Conservation (phyloP, 2,113 vertebrate species). For the Sphyrna mokarran region DNA sequence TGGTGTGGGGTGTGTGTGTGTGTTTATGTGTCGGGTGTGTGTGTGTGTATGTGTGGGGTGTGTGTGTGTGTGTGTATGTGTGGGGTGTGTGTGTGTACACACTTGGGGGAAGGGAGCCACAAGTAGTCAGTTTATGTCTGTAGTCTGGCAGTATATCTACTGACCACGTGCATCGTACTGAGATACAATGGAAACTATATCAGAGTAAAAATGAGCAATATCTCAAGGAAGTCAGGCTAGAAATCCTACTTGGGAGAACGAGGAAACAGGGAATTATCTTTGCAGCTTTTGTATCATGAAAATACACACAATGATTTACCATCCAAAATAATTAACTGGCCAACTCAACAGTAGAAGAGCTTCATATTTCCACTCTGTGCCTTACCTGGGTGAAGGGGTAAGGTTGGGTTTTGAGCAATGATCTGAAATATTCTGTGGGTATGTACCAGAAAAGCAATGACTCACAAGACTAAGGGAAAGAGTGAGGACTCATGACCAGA, state of each 20-base stretch:
- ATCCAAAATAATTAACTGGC: neutral
- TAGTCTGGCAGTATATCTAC: too few species aligned
- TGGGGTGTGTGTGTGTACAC: too few species aligned
- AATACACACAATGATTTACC: neutral
- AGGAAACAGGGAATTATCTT: neutral
- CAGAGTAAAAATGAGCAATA: neutral
- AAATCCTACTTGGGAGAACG: too few species aligned
- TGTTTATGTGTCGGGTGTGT: too few species aligned
- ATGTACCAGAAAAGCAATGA: neutral
- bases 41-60: too few species aligned
- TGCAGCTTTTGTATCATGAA: neutral
- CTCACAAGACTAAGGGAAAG: neutral
- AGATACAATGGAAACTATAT: neutral
- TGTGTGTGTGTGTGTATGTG: too few species aligned
- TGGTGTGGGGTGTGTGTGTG: too few species aligned
- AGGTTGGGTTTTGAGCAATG: neutral
- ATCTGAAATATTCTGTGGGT: neutral
- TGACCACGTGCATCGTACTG: too few species aligned
- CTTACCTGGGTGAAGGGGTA: too few species aligned
- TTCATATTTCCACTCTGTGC: neutral
- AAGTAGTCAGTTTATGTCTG: too few species aligned
- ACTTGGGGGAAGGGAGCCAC: too few species aligned
- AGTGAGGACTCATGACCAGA: neutral
- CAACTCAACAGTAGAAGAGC: neutral
- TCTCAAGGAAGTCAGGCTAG: too few species aligned